Percentiles rank a stretch among this genome's conserved stretches.
phyloP scores from a whole-genome alignment of 2,113 vertebrate genomes.

The Sitta europaea region DNA sequence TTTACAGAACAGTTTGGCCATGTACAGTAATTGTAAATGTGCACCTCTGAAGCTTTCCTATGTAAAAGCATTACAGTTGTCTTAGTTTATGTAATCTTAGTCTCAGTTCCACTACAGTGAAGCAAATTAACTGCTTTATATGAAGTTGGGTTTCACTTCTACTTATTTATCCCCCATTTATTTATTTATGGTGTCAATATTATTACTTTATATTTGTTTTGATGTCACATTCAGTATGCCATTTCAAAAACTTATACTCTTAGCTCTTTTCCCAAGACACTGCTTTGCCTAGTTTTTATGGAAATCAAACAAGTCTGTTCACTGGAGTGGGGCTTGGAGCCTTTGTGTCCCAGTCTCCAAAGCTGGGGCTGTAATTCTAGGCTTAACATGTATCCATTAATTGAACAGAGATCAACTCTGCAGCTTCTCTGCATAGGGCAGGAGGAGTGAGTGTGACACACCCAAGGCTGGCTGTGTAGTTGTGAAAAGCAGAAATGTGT shows the following conservation, averaged over 20 bases:
- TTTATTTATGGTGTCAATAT: neutral
- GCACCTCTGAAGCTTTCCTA: neutral
- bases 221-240: neutral
- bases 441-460: neutral
- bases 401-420: neutral
- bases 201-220: neutral
- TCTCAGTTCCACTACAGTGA: neutral
- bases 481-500: neutral
- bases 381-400: neutral
- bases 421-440: no score
- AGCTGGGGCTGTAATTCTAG: neutral
- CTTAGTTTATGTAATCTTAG: neutral
- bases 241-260: neutral
- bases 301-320: rapidly evolving
- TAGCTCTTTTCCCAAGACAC: neutral
- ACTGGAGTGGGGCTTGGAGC: neutral
- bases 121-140: neutral
- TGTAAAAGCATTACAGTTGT: neutral
- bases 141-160: neutral
- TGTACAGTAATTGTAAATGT: neutral
- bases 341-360: neutral
- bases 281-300: neutral
- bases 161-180: neutral
- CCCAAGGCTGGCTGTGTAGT: neutral
- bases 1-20: neutral